Evolutionary conservation across 2,797 vertebrate genomes (phyloP).

Genomic region (Antrozous pallidus): DNA sequence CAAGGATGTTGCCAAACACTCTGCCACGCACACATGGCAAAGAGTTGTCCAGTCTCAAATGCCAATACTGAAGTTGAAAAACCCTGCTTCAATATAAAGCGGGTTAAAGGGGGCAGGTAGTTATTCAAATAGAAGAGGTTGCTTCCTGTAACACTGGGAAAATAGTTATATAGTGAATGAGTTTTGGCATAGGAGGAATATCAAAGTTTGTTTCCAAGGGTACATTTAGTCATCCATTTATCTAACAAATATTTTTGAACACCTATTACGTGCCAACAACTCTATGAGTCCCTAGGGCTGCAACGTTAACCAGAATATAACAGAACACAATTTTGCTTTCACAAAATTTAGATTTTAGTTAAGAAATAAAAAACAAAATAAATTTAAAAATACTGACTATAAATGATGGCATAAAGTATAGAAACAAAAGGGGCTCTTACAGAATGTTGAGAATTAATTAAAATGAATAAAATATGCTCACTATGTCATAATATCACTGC

Average conservation of each 20-base stretch:
- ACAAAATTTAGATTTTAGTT: background rate
- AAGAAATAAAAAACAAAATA: background rate
- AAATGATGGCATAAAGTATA: background rate
- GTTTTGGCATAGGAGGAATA: background rate
- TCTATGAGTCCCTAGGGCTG: background rate
- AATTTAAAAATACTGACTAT: background rate
- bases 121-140: background rate
- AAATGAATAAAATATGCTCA: constrained; percentile 5
- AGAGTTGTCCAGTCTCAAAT: background rate
- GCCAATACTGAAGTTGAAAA: background rate
- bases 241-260: constrained; percentile 15
- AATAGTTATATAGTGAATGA: background rate
- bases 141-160: background rate
- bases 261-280: background rate
- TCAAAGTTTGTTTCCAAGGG: background rate
- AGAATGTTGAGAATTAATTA: background rate
- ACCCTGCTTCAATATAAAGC: background rate
- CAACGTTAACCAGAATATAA: background rate
- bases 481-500: background rate
- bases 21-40: background rate
- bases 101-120: background rate
- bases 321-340: background rate
- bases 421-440: background rate
- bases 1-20: background rate
- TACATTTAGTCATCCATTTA: background rate